Base-by-base conservation (phyloP, 2,113 vertebrate species). In the Salvator merianae region DNA sequence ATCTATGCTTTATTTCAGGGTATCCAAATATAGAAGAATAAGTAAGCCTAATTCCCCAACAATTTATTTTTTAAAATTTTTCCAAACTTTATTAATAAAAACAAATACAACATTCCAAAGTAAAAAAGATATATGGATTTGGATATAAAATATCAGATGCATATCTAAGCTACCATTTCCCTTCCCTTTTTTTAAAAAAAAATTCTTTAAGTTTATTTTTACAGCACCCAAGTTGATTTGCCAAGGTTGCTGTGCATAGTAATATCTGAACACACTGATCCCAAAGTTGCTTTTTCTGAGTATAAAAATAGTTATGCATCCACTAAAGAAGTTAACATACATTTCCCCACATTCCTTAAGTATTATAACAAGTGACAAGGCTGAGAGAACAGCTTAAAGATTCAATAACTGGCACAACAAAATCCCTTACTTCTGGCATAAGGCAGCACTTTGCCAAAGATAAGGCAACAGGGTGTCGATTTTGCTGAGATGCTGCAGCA, bases 361-460 rank as follows among this genome's bases (percentile, higher is more conserved):
- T 20, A 62, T 62, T 7, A 16, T n/a, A 38, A 50, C 32, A 38
- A 36, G 38, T 63, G 36, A 65, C 28, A 83, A 47, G 72, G 86
- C 76, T 14, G n/a, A 76, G n/a, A 55, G 38, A 81, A 14, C 40
- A 87, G 72, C 72, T 90, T 82, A 68, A 90, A 89, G 85, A 38
- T 62, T 86, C 65, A 77, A 32, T 73, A 69, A 81, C 68, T 55
- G 5, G 1, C 24, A 63, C 47, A 86, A 74, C 86, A 36, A 66
- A 86, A 74, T 2, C 30, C 0, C 13, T 32, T 13, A 43, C 32
- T 16, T 78, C 50, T 76, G 76, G 85, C 89, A 69, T 53, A 86
- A 18, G 63, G 43, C 40, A 36, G 22, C 28, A 47, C n/a, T 43
- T 55, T 66, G 71, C 71, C 24, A 82, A 77, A 86, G 88, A 82